phyloP scores from a whole-genome alignment of 2,113 vertebrate genomes.

The Hippocampus guttulatus region DNA sequence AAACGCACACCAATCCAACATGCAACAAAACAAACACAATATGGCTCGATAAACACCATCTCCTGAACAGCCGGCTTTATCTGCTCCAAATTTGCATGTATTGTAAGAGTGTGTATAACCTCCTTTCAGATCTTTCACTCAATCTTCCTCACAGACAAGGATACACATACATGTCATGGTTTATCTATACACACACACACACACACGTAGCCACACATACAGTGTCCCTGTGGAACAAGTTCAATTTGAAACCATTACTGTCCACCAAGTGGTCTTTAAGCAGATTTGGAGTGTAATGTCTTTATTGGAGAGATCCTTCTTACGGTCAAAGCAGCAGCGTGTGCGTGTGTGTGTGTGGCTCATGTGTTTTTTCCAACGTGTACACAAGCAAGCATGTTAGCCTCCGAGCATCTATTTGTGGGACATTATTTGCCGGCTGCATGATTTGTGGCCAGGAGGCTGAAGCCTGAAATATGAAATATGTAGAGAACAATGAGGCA shows the following conservation, averaged over 20 bases:
- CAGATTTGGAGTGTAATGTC: constrained; percentile 73
- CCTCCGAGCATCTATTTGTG: constrained; percentile 61
- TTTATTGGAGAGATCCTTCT: constrained; percentile 74
- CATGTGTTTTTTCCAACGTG: constrained; percentile 11
- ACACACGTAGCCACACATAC: constrained; percentile 28
- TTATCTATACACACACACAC: constrained; percentile 13
- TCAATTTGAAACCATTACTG: constrained; percentile 74
- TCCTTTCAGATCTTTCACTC: constrained; percentile 29
- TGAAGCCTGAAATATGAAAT: constrained; percentile 61
- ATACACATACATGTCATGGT: background rate
- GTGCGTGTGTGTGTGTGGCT: constrained; percentile 8
- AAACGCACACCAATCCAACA: constrained; percentile 8
- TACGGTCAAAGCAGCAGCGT: constrained; percentile 65
- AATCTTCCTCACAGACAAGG: constrained; percentile 23
- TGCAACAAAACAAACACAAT: constrained; percentile 19
- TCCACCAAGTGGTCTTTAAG: constrained; percentile 68
- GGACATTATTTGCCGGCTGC: constrained; percentile 57
- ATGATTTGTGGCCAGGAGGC: constrained; percentile 57
- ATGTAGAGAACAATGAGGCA: constrained; percentile 66
- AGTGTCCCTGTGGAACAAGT: constrained; percentile 61
- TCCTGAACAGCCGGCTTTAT: constrained; percentile 24
- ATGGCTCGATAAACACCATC: constrained; percentile 31
- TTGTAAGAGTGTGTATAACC: constrained; percentile 24
- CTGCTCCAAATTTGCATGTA: constrained; percentile 29
- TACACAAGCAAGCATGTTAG: constrained; percentile 26